Evolutionary conservation across 2,113 vertebrate genomes (phyloP), one percentile per base, ranked within the genome.

Genomic region (Notarius quadriscutis): DNA sequence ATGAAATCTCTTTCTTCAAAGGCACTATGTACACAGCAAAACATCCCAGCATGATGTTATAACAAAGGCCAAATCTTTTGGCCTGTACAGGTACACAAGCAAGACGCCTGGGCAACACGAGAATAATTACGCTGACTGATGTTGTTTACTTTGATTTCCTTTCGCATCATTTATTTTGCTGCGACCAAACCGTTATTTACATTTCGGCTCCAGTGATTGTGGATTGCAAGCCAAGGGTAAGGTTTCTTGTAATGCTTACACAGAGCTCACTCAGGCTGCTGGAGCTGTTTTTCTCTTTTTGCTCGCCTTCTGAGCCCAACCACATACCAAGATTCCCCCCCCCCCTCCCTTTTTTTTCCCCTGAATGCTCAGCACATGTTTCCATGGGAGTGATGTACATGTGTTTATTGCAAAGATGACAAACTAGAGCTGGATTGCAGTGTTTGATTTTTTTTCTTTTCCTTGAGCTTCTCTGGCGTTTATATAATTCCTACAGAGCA

Each of bases 81-180:
- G 87, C 88, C 20, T 80, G 55, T 71, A 53, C 72, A 71, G 84
- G 80, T 88, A 88, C 78, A 88, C 86, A 91, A 89, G 85, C 82
- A 81, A 85, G 91, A 87, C 83, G 92, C 92, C 92, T 89, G 92
- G 89, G 90, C 88, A 88, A 91, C 93, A 93, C 92, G 93, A 93
- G 92, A 94, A 93, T 93, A 92, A 95, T 95, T 94, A 94, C 89
- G 92, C 93, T 93, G 93, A 94, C 92, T 93, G 93, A 94, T 94
- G 93, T 94, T 95, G 94, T 95, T 95, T 95, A 95, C 94, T 94
- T 93, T 93, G 92, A 93, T 94, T 94, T 95, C 92, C 93, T 91
- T 91, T 94, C 87, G 93, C 94, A 94, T 95, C 92, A 94, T 95
- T 95, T 95, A 93, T 93, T 94, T 91, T 92, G 93, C 89, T 89